These are phyloP conservation scores for Lepidocyrtoides sp. DNA, from an alignment of 2,888 invertebrate genomes.

Conservation along the genomic window DNA sequence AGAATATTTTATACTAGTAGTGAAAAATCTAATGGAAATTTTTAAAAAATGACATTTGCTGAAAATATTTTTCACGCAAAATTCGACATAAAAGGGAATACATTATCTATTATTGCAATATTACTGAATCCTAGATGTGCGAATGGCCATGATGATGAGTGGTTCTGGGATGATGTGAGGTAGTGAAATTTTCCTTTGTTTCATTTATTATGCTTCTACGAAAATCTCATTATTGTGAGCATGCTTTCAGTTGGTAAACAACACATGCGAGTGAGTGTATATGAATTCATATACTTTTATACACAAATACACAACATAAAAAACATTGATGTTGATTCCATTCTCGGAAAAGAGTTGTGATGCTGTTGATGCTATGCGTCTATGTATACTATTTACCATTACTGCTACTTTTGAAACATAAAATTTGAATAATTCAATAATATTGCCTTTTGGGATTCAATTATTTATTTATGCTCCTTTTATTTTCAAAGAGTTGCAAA, in stretches of 20 bases:
- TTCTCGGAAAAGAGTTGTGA: background rate
- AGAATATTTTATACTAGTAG: too few relatives aligned
- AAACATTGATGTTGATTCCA: slow-evolving; percentile 24
- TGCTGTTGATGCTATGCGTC: slow-evolving; percentile 34
- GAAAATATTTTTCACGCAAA: slow-evolving; percentile 3
- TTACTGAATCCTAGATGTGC: too few relatives aligned
- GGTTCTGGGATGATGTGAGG: too few relatives aligned
- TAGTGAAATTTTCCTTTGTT: slow-evolving; percentile 11
- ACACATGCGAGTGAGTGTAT: slow-evolving; percentile 42
- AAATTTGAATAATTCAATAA: slow-evolving; percentile 85
- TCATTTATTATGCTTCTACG: slow-evolving; percentile 37
- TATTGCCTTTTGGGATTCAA: slow-evolving; percentile 84
- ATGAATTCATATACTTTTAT: slow-evolving; percentile 9
- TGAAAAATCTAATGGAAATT: too few relatives aligned
- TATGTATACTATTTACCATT: background rate
- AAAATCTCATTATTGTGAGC: slow-evolving; percentile 61
- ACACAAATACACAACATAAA: background rate
- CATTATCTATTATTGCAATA: too few relatives aligned
- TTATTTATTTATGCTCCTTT: slow-evolving; percentile 84
- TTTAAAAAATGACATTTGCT: too few relatives aligned
- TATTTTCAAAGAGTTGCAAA: slow-evolving; percentile 85
- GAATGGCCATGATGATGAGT: too few relatives aligned
- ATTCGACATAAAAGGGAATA: too few relatives aligned
- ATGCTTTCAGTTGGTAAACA: slow-evolving; percentile 68
- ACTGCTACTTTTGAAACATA: background rate